These are phyloP conservation scores for Chouioia cunea DNA, from an alignment of 2,888 invertebrate genomes.

Conservation along the genomic window DNA sequence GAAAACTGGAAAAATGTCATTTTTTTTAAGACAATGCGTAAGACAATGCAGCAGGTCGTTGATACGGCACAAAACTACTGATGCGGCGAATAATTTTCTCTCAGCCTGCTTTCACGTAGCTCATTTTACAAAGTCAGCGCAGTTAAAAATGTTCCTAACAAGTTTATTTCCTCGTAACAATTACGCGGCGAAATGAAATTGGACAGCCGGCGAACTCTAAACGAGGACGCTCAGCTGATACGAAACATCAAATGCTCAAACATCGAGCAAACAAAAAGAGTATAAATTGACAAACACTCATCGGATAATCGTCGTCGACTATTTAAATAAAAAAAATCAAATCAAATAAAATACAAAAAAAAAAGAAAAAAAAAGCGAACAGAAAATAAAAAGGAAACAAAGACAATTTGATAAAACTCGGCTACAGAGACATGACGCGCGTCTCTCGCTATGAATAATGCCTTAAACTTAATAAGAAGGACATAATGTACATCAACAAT, in stretches of 20 bases:
- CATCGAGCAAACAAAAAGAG: conserved; percentile 27
- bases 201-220: conserved; percentile 38
- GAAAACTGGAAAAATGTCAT: not conserved
- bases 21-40: conserved; percentile 15
- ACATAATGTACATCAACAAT: conserved; percentile 58
- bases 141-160: conserved; percentile 36
- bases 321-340: no score
- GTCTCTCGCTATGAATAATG: conserved; percentile 20
- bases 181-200: no score
- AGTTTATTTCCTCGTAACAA: conserved; percentile 13
- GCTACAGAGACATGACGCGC: not conserved
- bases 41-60: conserved; percentile 8
- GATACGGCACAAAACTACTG: conserved; percentile 9
- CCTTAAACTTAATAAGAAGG: conserved; percentile 38
- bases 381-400: conserved; percentile 18
- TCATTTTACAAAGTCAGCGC: conserved; percentile 22
- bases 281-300: conserved; percentile 41
- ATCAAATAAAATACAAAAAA: conserved; percentile 4
- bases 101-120: conserved; percentile 25
- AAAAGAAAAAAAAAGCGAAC: not conserved
- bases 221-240: not conserved
- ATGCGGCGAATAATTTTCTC: conserved; percentile 24
- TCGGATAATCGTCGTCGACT: conserved; percentile 17
- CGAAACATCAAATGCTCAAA: conserved; percentile 15
- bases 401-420: conserved; percentile 33